A percentile compares a stretch with the other conserved stretches of the same genome.
phyloP scores from a whole-genome alignment of 2,797 vertebrate species.

The Arctocebus calabarensis region DNA sequence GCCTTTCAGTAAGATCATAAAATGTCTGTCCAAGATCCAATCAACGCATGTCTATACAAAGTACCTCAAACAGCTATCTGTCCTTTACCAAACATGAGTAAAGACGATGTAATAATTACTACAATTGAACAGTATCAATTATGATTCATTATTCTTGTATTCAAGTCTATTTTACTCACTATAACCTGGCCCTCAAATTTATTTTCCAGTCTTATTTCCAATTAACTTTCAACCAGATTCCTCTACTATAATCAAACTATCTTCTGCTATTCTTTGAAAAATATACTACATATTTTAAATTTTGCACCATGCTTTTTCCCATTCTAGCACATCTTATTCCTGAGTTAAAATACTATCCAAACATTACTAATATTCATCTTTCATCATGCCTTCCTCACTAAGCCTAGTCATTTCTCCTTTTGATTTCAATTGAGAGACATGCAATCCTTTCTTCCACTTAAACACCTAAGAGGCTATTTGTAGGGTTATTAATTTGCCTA shows the following conservation, averaged over 20 bases:
- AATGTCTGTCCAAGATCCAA: background rate
- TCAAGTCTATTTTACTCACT: background rate
- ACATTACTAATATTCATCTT: background rate
- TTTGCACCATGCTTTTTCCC: background rate
- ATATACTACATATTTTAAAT: background rate
- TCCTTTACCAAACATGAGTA: background rate
- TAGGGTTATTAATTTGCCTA: background rate
- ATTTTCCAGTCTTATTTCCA: background rate
- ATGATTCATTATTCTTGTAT: background rate
- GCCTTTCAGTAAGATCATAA: background rate
- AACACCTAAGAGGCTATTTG: no score
- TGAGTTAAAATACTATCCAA: constrained; percentile 9
- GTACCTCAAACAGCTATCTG: background rate
- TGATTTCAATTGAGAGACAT: background rate
- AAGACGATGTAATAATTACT: background rate
- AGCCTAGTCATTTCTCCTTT: background rate
- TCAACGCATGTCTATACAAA: background rate
- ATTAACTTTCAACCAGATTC: background rate
- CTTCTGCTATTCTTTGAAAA: constrained; percentile 14
- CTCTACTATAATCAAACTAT: background rate
- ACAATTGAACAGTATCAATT: no score
- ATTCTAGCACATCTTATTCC: background rate
- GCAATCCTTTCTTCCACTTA: background rate
- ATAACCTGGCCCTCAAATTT: background rate
- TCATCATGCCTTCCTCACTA: background rate